Percentiles rank a stretch among this genome's conserved stretches.
Evolutionary conservation across 2,113 vertebrate species (phyloP).

Genomic region (Urocitellus parryii): DNA sequence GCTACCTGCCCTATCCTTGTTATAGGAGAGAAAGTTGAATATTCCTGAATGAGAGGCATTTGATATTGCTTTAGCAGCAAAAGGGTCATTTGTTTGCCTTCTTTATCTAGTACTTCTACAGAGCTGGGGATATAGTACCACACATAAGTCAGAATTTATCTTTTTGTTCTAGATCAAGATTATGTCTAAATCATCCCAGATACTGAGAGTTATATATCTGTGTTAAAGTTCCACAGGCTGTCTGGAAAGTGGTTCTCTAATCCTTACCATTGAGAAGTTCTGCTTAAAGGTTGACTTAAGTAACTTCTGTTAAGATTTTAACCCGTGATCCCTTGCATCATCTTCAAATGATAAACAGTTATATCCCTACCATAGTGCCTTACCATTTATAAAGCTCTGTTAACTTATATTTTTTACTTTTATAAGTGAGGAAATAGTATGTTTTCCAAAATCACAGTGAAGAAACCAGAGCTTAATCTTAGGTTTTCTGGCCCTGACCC

Average conservation of each 20-base stretch:
- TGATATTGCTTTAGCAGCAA: slow-evolving; percentile 18
- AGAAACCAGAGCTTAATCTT: slow-evolving; percentile 44
- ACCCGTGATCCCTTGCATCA: neutral
- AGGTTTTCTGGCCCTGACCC: neutral
- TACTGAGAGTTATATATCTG: neutral
- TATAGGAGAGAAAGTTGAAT: neutral
- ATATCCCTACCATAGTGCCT: neutral
- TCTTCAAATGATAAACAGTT: slow-evolving; percentile 17
- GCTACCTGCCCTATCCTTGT: neutral
- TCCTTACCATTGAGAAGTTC: slow-evolving; percentile 28
- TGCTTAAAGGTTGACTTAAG: slow-evolving; percentile 17
- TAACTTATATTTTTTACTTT: neutral
- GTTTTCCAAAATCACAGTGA: neutral
- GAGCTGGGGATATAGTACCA: neutral
- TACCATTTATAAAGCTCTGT: neutral
- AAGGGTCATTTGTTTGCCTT: slow-evolving; percentile 56
- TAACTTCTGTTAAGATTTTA: slow-evolving; percentile 33
- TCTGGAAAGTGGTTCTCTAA: neutral
- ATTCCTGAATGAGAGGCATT: neutral
- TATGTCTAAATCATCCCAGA: neutral
- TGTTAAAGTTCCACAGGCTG: neutral
- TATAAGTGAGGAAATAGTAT: neutral
- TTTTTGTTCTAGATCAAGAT: slow-evolving; percentile 14
- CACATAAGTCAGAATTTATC: slow-evolving; percentile 10
- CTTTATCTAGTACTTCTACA: slow-evolving; percentile 32